phyloP scores from a whole-genome alignment of 1,140 invertebrate species.

The Musca domestica region DNA sequence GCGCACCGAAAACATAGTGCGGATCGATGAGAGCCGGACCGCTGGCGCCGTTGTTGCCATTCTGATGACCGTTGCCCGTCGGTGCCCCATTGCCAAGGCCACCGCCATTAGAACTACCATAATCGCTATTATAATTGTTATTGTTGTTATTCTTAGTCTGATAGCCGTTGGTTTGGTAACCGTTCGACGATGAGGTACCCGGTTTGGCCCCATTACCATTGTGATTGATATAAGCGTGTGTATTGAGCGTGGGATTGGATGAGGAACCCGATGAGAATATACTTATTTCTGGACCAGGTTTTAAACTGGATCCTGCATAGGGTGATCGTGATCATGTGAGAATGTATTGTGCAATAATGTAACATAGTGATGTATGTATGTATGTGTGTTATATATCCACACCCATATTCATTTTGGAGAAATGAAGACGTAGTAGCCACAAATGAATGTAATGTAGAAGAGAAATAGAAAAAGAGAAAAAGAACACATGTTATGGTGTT shows the following conservation, averaged over 20 bases:
- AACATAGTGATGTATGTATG: too few relatives aligned
- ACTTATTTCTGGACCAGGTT: conserved; percentile 50
- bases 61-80: conserved; percentile 8
- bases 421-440: too few relatives aligned
- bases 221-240: conserved; percentile 43
- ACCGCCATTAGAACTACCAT: conserved; percentile 16
- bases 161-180: conserved; percentile 3
- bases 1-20: conserved; percentile 51
- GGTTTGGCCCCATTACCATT: conserved; percentile 24
- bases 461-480: conserved; percentile 26
- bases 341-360: too few relatives aligned
- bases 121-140: conserved; percentile 13
- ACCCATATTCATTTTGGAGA: too few relatives aligned
- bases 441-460: conserved; percentile 1
- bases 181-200: conserved; percentile 6
- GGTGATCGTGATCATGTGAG: too few relatives aligned
- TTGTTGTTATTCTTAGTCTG: conserved; percentile 24
- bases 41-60: conserved; percentile 16
- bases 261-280: conserved; percentile 47
- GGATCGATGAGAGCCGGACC: conserved; percentile 43
- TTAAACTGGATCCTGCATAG: conserved; percentile 51
- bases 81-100: conserved; percentile 8
- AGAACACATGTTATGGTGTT: conserved; percentile 11
- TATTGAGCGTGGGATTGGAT: conserved; percentile 48
- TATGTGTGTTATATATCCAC: too few relatives aligned